Evolutionary conservation across 2,797 vertebrate species (phyloP), one percentile per base, ranked within the genome.

Genomic region (Lycodopsis pacificus): DNA sequence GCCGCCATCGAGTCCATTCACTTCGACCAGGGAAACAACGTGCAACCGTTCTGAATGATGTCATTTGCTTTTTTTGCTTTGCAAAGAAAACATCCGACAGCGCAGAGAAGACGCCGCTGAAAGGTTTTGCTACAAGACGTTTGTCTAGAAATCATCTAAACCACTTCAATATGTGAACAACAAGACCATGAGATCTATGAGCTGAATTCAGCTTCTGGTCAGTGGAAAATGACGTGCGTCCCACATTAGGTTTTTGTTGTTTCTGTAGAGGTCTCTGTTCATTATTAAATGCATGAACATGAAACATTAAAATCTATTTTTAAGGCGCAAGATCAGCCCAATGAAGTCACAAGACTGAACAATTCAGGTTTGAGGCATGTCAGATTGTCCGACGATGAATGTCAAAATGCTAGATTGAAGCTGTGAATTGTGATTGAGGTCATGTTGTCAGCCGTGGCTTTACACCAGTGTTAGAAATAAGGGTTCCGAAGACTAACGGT

Each of bases 101-200:
- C 19, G 42, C 34, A 15, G 14, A 66, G 19, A 36, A 46, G 38
- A 70, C 57, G 25, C 42, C 42, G 1, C 25, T 22, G 13, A 22
- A 57, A 1, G 48, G n/a, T 66, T 79, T 54, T 85, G 73, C 83
- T 85, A 85, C 80, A 59, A 76, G 79, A 68, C 68, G 42, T 76
- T 34, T 3, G n/a, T 76, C 59, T 6, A 10, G 17, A 69, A 65
- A 61, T 70, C 51, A 9, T 30, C 56, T 7, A n/a, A n/a, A n/a
- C n/a, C n/a, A n/a, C n/a, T n/a, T n/a, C n/a, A n/a, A n/a, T n/a
- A n/a, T n/a, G n/a, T n/a, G n/a, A n/a, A 17, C 30, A 30, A 30
- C 13, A 1, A 49, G 9, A 57, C 4, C 25, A 8, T 51, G 15
- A 44, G 19, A 7, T 40, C 6, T 25, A 32, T n/a, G 4, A 22